Evolutionary conservation across 2,888 invertebrate species (phyloP).

Genomic region (Leistus spinibarbis): DNA sequence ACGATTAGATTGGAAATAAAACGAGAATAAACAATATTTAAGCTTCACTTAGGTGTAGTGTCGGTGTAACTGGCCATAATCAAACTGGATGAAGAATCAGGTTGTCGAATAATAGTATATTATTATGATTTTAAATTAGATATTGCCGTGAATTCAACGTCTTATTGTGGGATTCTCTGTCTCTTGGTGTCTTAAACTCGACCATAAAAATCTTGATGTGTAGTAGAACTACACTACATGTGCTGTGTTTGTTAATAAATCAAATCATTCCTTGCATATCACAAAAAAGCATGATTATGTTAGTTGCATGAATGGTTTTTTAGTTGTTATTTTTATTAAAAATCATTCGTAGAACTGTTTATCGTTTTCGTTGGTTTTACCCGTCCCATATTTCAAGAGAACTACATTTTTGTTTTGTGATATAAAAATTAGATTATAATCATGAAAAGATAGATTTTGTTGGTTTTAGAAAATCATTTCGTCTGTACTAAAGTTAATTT

Average conservation of each 20-base stretch:
- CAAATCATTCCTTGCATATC: conserved; percentile 36
- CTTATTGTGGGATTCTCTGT: conserved; percentile 18
- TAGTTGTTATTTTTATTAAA: background rate
- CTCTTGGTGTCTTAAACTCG: conserved; percentile 26
- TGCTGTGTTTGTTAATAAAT: conserved; percentile 15
- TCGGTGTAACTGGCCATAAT: too few species aligned
- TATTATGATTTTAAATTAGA: background rate
- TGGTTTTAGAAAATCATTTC: background rate
- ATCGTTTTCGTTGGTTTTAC: background rate
- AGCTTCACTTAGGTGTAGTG: too few species aligned
- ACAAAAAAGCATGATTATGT: background rate
- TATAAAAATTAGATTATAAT: background rate
- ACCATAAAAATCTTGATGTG: conserved; percentile 16
- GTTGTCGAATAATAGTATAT: background rate
- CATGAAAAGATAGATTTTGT: background rate
- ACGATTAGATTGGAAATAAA: too few species aligned
- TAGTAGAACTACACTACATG: background rate
- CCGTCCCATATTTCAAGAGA: conserved; percentile 2
- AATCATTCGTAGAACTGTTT: background rate
- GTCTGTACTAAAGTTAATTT: background rate
- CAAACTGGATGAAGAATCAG: background rate
- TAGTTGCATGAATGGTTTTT: background rate
- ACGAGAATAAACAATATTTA: too few species aligned
- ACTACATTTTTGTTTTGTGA: conserved; percentile 15
- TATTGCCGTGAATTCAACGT: conserved; percentile 13